Evolutionary conservation across 1,140 invertebrate species (phyloP).

Genomic region (Cyphomyrmex costatus): DNA sequence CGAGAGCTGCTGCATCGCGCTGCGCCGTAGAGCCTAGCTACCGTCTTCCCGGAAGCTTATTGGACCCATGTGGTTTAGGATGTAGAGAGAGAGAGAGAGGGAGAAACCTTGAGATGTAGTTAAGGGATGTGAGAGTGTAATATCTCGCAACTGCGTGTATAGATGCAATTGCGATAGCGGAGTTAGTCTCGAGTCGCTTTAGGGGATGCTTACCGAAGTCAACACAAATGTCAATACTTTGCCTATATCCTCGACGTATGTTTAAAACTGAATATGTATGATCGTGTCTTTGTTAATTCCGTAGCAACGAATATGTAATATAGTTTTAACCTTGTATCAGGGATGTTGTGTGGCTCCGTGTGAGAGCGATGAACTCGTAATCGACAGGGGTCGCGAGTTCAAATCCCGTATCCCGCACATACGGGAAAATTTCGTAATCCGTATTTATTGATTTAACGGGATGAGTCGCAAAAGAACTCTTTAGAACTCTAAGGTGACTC

Average conservation of each 20-base stretch:
- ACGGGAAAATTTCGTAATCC: too few relatives aligned
- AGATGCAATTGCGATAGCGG: conserved; percentile 20
- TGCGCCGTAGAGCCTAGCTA: conserved; percentile 22
- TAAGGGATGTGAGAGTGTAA: conserved; percentile 25
- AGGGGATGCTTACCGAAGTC: conserved; percentile 26
- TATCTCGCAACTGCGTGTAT: conserved; percentile 29
- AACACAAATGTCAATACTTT: conserved; percentile 32
- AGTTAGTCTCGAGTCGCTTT: conserved; percentile 17
- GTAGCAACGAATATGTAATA: too few relatives aligned
- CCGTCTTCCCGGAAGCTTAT: conserved; percentile 74
- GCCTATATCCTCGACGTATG: not conserved
- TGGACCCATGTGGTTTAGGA: conserved; percentile 72
- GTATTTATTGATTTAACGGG: too few relatives aligned
- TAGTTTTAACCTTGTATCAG: too few relatives aligned
- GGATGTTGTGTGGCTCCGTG: too few relatives aligned
- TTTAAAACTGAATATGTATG: not conserved
- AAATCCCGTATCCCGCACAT: too few relatives aligned
- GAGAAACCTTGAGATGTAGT: conserved; percentile 13
- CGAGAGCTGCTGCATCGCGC: conserved; percentile 42
- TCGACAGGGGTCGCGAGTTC: too few relatives aligned
- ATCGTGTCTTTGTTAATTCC: conserved; percentile 23
- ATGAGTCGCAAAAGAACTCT: too few relatives aligned
- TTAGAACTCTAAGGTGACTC: too few relatives aligned
- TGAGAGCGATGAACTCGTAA: too few relatives aligned
- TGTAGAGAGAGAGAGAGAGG: conserved; percentile 26